A percentile compares a stretch with the other conserved stretches of the same genome.
phyloP scores from a whole-genome alignment of 2,888 invertebrate genomes.

The Drosophila pegasa region DNA sequence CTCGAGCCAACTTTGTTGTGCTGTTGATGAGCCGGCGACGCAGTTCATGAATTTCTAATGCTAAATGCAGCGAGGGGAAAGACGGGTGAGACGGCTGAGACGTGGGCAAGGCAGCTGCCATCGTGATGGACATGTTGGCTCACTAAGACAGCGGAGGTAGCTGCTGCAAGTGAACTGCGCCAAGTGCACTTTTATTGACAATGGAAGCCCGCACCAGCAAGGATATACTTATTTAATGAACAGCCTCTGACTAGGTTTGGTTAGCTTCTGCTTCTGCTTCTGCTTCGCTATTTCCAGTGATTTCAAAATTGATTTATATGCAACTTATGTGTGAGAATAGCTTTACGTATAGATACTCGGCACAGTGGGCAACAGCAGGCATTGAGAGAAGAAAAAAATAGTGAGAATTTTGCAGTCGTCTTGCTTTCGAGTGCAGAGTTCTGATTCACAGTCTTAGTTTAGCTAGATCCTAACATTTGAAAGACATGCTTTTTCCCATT shows the following conservation, averaged over 20 bases:
- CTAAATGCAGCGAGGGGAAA: conserved; percentile 1
- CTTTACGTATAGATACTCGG: no score
- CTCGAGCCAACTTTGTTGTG: conserved; percentile 32
- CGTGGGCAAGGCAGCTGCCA: neutral
- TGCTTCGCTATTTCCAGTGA: no score
- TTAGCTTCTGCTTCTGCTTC: no score
- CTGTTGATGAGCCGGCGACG: conserved; percentile 47
- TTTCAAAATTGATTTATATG: neutral
- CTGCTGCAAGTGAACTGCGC: conserved; percentile 35
- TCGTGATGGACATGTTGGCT: conserved; percentile 18
- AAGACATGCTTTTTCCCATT: no score
- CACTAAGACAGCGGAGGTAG: neutral
- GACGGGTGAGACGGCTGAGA: no score
- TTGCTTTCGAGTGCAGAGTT: no score
- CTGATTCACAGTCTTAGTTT: no score
- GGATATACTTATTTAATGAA: conserved; percentile 7
- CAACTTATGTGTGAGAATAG: no score
- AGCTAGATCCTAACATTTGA: no score
- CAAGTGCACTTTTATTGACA: conserved; percentile 3
- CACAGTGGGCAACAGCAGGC: no score
- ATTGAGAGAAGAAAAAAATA: no score
- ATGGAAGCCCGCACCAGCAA: neutral
- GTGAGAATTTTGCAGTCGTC: no score
- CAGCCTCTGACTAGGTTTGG: neutral
- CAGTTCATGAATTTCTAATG: conserved; percentile 62